Percentiles rank a stretch among this genome's conserved stretches.
Conservation (phyloP, 2,113 vertebrate species). For the Lutjanus erythropterus region DNA sequence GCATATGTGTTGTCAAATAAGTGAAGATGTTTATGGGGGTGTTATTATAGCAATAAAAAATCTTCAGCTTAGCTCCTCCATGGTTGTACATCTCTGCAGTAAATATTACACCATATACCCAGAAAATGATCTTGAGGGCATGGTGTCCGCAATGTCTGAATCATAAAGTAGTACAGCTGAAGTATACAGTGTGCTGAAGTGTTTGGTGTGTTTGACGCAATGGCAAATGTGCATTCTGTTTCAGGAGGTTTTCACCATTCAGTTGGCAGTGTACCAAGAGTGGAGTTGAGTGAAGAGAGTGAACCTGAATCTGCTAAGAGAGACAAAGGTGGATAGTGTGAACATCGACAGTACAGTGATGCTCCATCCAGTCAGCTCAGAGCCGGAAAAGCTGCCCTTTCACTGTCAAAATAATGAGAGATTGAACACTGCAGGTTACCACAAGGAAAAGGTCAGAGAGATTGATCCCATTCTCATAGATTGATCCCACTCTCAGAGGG, state of each 20-base stretch:
- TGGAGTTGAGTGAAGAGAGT: constrained; percentile 29
- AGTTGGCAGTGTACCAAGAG: constrained; percentile 1
- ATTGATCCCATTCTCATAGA: constrained; percentile 72
- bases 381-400: constrained; percentile 70
- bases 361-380: constrained; percentile 33
- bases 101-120: constrained; percentile 18
- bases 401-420: constrained; percentile 72
- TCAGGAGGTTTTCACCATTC: not conserved
- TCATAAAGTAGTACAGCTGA: not conserved
- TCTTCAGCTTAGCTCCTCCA: not conserved
- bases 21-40: not conserved
- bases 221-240: constrained; percentile 5
- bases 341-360: constrained; percentile 13
- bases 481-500: constrained; percentile 61
- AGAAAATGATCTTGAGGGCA: constrained; percentile 10
- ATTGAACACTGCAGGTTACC: constrained; percentile 65
- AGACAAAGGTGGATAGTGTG: constrained; percentile 40
- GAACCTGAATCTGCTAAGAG: constrained; percentile 2
- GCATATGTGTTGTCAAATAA: not conserved
- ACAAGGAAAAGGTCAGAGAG: constrained; percentile 73
- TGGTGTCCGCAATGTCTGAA: not conserved
- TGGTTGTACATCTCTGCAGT: constrained; percentile 14
- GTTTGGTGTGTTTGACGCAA: not conserved
- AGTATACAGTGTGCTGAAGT: not conserved
- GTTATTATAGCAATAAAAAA: too few species aligned